phyloP scores from a whole-genome alignment of 2,888 invertebrate species.

The Xestoiulus laeticollis region DNA sequence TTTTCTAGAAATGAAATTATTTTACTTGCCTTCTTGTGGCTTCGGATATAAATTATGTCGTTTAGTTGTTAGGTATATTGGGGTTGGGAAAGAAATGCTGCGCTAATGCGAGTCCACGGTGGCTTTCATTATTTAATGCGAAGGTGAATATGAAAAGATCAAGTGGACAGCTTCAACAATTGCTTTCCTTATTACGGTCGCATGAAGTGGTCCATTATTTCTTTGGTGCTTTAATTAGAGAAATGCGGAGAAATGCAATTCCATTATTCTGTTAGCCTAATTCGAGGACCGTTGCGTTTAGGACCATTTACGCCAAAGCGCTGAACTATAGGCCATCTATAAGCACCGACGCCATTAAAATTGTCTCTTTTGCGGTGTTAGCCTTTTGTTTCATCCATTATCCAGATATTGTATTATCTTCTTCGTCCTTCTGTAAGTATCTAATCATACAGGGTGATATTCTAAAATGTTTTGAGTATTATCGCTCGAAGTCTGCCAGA shows the following conservation, averaged over 20 bases:
- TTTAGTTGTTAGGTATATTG: background rate
- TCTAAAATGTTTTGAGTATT: no score
- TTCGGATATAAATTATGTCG: background rate
- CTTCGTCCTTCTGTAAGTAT: background rate
- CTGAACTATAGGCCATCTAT: background rate
- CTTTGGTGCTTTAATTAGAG: constrained; percentile 21
- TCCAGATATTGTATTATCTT: background rate
- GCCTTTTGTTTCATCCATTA: constrained; percentile 39
- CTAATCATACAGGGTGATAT: no score
- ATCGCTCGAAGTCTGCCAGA: no score
- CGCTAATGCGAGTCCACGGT: background rate
- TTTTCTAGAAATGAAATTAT: background rate
- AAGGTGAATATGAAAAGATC: constrained; percentile 27
- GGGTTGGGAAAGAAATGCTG: background rate
- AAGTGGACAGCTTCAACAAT: constrained; percentile 41
- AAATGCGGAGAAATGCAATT: background rate
- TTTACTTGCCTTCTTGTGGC: background rate
- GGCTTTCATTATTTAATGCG: constrained; percentile 32
- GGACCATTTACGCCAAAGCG: background rate
- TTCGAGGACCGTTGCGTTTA: background rate
- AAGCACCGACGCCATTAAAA: background rate
- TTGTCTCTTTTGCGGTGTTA: background rate
- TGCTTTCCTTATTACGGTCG: constrained; percentile 31
- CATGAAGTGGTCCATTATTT: constrained; percentile 33
- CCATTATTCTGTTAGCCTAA: background rate